phyloP scores from a whole-genome alignment of 2,888 invertebrate species.

The Cybosia mesomella region DNA sequence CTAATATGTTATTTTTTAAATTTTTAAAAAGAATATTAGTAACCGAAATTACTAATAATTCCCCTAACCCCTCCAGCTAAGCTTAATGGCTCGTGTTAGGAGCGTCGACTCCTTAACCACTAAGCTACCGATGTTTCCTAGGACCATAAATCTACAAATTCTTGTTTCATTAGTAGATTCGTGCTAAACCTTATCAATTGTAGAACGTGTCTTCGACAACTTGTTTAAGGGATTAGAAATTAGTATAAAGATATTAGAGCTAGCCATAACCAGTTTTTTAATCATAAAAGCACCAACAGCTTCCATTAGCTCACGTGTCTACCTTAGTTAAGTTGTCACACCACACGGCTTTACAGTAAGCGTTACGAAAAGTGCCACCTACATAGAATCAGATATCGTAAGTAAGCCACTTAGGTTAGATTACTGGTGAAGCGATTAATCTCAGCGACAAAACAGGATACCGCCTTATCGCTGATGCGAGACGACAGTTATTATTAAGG shows the following conservation, averaged over 20 bases:
- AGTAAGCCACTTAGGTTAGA: conserved; percentile 52
- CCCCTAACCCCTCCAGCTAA: too few species aligned
- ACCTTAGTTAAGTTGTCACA: conserved; percentile 40
- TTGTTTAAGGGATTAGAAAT: conserved; percentile 1
- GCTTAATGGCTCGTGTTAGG: too few species aligned
- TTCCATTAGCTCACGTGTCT: conserved; percentile 27
- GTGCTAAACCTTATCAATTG: neutral
- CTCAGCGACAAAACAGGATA: conserved; percentile 61
- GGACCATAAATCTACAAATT: too few species aligned
- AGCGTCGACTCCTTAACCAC: too few species aligned
- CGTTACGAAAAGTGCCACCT: conserved; percentile 53
- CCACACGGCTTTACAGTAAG: conserved; percentile 5
- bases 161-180: neutral
- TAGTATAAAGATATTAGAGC: neutral
- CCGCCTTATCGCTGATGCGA: conserved; percentile 49
- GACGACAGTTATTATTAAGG: conserved; percentile 40
- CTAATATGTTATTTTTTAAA: too few species aligned
- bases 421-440: conserved; percentile 54
- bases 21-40: too few species aligned
- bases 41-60: too few species aligned
- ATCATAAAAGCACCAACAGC: conserved; percentile 30
- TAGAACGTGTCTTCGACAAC: neutral
- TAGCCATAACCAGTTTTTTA: conserved; percentile 19
- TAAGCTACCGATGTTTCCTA: too few species aligned
- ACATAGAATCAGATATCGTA: conserved; percentile 61